A percentile compares a stretch with the other conserved stretches of the same genome.
Conservation (phyloP, 64 coral and sea anemone species). For the Pocillopora verrucosa region DNA sequence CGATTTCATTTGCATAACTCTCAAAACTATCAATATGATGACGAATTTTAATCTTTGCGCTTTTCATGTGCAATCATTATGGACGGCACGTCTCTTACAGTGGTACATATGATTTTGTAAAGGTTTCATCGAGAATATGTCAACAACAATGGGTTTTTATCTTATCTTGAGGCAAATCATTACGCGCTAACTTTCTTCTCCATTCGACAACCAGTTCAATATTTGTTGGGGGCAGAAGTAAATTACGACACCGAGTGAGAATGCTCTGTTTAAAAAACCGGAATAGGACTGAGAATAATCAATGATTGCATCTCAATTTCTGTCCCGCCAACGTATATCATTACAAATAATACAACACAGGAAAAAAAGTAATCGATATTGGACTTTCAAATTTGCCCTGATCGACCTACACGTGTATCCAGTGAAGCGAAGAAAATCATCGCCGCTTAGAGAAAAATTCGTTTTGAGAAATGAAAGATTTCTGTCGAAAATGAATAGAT, state of each 20-base stretch:
- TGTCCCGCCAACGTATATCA: not conserved
- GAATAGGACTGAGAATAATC: not conserved
- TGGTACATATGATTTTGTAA: not conserved
- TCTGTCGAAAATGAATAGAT: slow-evolving; percentile 20
- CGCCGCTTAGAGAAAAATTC: not conserved
- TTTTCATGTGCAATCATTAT: not conserved
- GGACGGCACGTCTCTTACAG: not conserved
- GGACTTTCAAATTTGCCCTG: not conserved
- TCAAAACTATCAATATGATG: not conserved
- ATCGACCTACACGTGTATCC: slow-evolving; percentile 20
- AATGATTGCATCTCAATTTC: not conserved
- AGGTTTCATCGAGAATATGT: not conserved
- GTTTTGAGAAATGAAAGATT: not conserved
- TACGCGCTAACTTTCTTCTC: not conserved
- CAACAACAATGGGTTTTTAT: not conserved
- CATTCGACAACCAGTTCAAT: slow-evolving; percentile 25
- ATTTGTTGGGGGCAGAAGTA: slow-evolving; percentile 26
- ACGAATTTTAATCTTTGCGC: not conserved
- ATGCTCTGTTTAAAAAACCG: slow-evolving; percentile 11
- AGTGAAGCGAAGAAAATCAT: slow-evolving; percentile 43
- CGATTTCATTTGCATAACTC: slow-evolving; percentile 33
- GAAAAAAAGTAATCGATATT: slow-evolving; percentile 22
- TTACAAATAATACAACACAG: not conserved
- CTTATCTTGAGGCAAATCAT: not conserved
- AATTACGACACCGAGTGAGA: slow-evolving; percentile 26